These are phyloP conservation scores for Champsocephalus esox DNA, from an alignment of 2,797 vertebrate species.

Conservation along the genomic window DNA sequence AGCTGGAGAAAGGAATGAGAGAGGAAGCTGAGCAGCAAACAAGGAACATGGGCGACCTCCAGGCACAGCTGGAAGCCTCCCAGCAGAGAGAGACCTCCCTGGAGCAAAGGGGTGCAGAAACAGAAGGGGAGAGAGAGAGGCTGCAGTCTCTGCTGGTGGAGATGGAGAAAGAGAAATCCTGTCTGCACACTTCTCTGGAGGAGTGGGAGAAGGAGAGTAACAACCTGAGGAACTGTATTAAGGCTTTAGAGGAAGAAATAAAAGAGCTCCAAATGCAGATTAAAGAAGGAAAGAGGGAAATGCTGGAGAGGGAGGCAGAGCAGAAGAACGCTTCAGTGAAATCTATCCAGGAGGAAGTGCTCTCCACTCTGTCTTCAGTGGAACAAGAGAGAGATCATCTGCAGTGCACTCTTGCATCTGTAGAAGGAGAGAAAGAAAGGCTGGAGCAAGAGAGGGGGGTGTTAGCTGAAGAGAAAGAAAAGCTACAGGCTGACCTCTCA, in stretches of 20 bases:
- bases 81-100: conserved; percentile 74
- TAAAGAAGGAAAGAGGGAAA: conserved; percentile 69
- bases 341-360: conserved; percentile 60
- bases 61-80: conserved; percentile 74
- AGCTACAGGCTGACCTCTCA: conserved; percentile 43
- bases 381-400: conserved; percentile 58
- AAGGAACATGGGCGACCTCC: conserved; percentile 62
- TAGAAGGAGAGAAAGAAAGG: conserved; percentile 48
- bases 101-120: conserved; percentile 72
- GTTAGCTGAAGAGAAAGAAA: conserved; percentile 42
- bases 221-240: conserved; percentile 58
- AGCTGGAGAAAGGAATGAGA: conserved; percentile 80
- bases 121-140: conserved; percentile 75
- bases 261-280: conserved; percentile 64
- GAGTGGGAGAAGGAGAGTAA: conserved; percentile 74
- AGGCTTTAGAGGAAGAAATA: conserved; percentile 62
- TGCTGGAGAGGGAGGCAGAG: conserved; percentile 51
- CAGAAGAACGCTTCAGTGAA: conserved; percentile 43
- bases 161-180: conserved; percentile 74
- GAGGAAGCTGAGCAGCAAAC: conserved; percentile 74
- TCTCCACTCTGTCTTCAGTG: conserved; percentile 11
- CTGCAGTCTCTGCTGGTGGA: conserved; percentile 68
- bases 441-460: conserved; percentile 32
- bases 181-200: conserved; percentile 76
- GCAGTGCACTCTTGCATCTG: conserved; percentile 32